These are phyloP conservation scores for Gadus macrocephalus DNA, from an alignment of 2,113 vertebrate genomes.

Conservation along the genomic window DNA sequence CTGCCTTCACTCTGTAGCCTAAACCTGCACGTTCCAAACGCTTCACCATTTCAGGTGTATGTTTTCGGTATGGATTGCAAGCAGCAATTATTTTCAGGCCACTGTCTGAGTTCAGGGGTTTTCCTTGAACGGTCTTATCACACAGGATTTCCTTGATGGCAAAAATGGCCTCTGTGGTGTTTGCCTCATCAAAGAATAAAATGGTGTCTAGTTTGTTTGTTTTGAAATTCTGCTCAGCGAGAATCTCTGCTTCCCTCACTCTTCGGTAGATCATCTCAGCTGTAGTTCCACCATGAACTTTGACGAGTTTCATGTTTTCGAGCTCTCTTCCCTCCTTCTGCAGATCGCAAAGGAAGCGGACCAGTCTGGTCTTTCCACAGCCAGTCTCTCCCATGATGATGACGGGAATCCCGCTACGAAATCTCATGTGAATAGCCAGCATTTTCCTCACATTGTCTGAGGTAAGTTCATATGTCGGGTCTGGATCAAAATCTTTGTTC, in stretches of 20 bases:
- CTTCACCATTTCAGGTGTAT: conserved; percentile 64
- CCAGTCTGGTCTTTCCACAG: conserved; percentile 76
- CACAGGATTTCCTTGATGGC: conserved; percentile 79
- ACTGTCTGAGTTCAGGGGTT: conserved; percentile 51
- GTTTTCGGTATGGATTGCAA: conserved; percentile 78
- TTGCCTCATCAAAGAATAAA: conserved; percentile 79
- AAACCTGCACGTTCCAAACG: conserved; percentile 74
- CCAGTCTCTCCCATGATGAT: conserved; percentile 80
- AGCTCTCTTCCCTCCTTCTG: conserved; percentile 57
- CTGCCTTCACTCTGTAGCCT: conserved; percentile 72
- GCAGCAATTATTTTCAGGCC: conserved; percentile 75
- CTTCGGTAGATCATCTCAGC: conserved; percentile 72
- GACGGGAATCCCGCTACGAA: conserved; percentile 76
- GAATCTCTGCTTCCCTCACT: conserved; percentile 64
- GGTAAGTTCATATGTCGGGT: conserved; percentile 75
- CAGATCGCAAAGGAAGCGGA: conserved; percentile 73
- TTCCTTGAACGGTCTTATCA: conserved; percentile 68
- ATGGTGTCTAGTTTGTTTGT: conserved; percentile 66
- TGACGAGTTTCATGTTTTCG: conserved; percentile 75
- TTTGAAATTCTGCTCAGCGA: conserved; percentile 57
- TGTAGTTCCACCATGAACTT: conserved; percentile 76
- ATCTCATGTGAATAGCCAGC: conserved; percentile 77
- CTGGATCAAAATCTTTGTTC: conserved; percentile 64
- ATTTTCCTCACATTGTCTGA: conserved; percentile 81
- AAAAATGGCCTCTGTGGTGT: conserved; percentile 78